Conservation (phyloP, 2,113 vertebrate genomes). For the Notothenia rossii region DNA sequence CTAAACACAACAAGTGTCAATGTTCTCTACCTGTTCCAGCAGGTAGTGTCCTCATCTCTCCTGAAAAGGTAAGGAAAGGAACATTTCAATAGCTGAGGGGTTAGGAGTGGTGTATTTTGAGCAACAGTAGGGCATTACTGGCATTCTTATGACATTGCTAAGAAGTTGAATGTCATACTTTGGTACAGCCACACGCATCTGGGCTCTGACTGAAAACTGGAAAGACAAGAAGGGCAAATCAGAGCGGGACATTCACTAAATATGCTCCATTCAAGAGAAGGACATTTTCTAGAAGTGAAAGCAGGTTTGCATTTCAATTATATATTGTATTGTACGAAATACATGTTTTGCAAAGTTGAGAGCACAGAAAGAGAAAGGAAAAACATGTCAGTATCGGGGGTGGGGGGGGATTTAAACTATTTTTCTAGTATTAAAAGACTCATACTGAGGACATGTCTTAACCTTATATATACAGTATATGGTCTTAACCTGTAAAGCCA, state of each 20-base stretch:
- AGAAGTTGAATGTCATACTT: constrained; percentile 70
- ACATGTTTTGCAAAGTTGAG: not conserved
- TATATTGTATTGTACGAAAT: not conserved
- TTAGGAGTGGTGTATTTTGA: not conserved
- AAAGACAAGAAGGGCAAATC: constrained; percentile 45
- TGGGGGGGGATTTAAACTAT: too few species aligned
- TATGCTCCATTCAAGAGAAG: not conserved
- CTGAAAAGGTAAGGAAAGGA: constrained; percentile 56
- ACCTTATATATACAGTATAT: too few species aligned
- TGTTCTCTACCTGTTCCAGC: constrained; percentile 74
- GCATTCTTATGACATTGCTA: constrained; percentile 14
- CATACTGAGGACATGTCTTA: not conserved
- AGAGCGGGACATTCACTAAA: not conserved
- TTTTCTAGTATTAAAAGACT: too few species aligned
- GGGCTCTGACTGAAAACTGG: constrained; percentile 80
- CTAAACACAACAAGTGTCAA: not conserved
- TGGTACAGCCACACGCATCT: constrained; percentile 82
- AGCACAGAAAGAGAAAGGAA: not conserved
- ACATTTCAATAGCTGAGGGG: not conserved
- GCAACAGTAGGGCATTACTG: not conserved
- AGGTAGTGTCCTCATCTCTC: constrained; percentile 63
- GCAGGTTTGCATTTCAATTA: not conserved
- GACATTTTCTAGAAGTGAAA: not conserved
- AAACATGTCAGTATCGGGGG: too few species aligned
- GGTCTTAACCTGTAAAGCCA: not conserved